Evolutionary conservation across 2,888 invertebrate species (phyloP).

Genomic region (Aquatica leii): DNA sequence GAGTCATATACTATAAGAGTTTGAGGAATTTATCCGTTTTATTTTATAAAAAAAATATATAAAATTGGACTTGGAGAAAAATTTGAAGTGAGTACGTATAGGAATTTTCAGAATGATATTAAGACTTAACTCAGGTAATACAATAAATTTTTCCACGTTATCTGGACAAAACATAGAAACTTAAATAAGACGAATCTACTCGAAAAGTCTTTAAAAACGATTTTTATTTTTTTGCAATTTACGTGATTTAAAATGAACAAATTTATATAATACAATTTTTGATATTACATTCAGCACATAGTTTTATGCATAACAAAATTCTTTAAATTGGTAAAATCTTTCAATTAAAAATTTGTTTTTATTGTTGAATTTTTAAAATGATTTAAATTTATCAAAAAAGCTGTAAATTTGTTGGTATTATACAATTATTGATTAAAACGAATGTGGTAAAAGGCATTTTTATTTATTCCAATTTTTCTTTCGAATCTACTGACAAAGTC

Average conservation of each 20-base stretch:
- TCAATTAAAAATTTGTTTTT: not conserved
- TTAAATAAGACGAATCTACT: slow-evolving; percentile 31
- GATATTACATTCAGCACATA: slow-evolving; percentile 9
- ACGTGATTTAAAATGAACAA: slow-evolving; percentile 17
- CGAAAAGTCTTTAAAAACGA: slow-evolving; percentile 31
- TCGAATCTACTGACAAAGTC: not conserved
- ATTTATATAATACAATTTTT: slow-evolving; percentile 23
- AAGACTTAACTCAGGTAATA: slow-evolving; percentile 14
- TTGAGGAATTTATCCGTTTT: slow-evolving; percentile 5
- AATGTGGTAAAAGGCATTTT: not conserved
- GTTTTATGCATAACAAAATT: not conserved
- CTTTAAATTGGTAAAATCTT: not conserved
- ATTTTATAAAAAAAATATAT: not conserved
- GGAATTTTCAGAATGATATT: slow-evolving; percentile 11
- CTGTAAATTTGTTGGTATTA: slow-evolving; percentile 12
- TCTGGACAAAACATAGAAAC: slow-evolving; percentile 26
- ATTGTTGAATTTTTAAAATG: too few relatives aligned
- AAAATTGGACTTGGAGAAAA: slow-evolving; percentile 16
- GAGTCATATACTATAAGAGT: not conserved
- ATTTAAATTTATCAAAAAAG: slow-evolving; percentile 23
- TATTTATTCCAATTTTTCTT: not conserved
- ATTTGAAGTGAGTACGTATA: not conserved
- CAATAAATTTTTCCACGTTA: slow-evolving; percentile 29
- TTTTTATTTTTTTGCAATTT: slow-evolving; percentile 26
- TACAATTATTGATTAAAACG: slow-evolving; percentile 19